Conservation (phyloP, 2,797 vertebrate genomes). For the Aeoliscus strigatus region DNA sequence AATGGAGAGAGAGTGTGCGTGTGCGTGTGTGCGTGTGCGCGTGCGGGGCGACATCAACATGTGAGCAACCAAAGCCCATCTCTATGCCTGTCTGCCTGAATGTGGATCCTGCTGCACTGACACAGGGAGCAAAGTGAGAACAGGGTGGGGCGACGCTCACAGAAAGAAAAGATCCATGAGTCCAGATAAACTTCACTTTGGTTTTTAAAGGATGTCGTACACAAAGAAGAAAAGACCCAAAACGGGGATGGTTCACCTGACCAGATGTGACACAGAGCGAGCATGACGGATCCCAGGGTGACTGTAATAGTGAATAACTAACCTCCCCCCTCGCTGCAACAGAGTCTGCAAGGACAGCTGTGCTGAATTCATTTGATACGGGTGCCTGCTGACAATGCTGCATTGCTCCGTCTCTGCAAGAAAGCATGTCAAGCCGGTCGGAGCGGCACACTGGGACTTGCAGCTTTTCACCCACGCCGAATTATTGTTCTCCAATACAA, state of each 20-base stretch:
- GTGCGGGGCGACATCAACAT: slow-evolving; percentile 31
- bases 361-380: slow-evolving; percentile 76
- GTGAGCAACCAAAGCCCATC: slow-evolving; percentile 36
- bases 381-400: slow-evolving; percentile 67
- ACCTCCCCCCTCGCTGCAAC: slow-evolving; percentile 38
- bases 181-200: slow-evolving; percentile 22
- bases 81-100: slow-evolving; percentile 50
- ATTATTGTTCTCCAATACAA: slow-evolving; percentile 36
- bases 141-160: slow-evolving; percentile 26
- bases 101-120: slow-evolving; percentile 22
- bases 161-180: slow-evolving; percentile 32
- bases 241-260: slow-evolving; percentile 40
- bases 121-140: slow-evolving; percentile 16
- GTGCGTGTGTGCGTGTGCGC: too few relatives aligned
- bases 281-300: slow-evolving; percentile 48
- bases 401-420: slow-evolving; percentile 61
- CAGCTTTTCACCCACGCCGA: slow-evolving; percentile 33
- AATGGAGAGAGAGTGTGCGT: too few relatives aligned
- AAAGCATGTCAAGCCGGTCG: slow-evolving; percentile 53
- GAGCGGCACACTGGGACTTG: slow-evolving; percentile 46
- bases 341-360: slow-evolving; percentile 68
- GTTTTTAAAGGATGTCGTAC: slow-evolving; percentile 37
- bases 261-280: slow-evolving; percentile 50
- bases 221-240: slow-evolving; percentile 45
- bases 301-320: slow-evolving; percentile 67